Evolutionary conservation across 2,888 invertebrate genomes (phyloP).

Genomic region (Saturnia japonica): DNA sequence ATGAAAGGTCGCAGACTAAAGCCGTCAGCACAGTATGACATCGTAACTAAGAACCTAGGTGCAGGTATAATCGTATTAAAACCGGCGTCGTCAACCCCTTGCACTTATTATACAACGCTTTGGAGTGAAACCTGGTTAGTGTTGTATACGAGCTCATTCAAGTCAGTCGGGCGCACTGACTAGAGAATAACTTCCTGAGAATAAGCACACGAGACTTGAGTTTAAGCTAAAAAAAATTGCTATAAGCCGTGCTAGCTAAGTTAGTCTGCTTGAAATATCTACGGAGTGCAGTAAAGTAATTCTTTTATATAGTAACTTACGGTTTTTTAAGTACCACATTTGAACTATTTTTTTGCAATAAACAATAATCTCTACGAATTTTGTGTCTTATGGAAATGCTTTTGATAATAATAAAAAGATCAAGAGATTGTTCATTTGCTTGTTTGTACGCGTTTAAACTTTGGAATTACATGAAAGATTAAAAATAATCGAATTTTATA

Average conservation of each 20-base stretch:
- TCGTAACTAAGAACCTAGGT: slow-evolving; percentile 37
- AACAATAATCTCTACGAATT: too few relatives aligned
- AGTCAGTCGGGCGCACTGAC: neutral
- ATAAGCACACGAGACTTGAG: slow-evolving; percentile 2
- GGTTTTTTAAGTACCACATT: neutral
- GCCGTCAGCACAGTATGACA: slow-evolving; percentile 30
- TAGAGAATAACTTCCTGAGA: neutral
- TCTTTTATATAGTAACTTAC: too few relatives aligned
- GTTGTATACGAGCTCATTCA: slow-evolving; percentile 17
- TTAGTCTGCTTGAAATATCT: neutral
- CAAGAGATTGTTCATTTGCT: too few relatives aligned
- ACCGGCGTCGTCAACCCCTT: slow-evolving; percentile 44
- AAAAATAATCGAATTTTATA: too few relatives aligned
- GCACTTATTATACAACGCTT: slow-evolving; percentile 39
- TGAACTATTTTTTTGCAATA: neutral
- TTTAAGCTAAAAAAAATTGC: neutral
- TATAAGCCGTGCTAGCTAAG: neutral
- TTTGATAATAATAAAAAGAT: too few relatives aligned
- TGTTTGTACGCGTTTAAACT: too few relatives aligned
- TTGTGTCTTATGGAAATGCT: too few relatives aligned
- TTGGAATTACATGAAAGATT: too few relatives aligned
- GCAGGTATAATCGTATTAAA: slow-evolving; percentile 68
- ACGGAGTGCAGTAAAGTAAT: neutral
- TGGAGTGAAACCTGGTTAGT: slow-evolving; percentile 43
- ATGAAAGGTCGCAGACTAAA: slow-evolving; percentile 41